These are phyloP conservation scores for Pardosa pseudoannulata DNA, from an alignment of 2,888 invertebrate genomes.

Conservation along the genomic window DNA sequence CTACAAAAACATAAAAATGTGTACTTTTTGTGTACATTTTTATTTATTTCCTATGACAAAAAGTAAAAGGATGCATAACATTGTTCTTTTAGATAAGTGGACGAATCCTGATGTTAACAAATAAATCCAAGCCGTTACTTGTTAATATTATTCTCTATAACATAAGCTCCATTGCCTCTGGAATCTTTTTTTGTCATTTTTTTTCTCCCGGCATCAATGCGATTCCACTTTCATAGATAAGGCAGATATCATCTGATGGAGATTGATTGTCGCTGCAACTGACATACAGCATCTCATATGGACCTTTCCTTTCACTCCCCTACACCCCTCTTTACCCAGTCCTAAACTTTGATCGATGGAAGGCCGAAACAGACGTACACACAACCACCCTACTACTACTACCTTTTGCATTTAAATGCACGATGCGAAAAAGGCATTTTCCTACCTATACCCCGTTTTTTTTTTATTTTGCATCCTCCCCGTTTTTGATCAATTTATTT, in stretches of 20 bases:
- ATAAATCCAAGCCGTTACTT: too few species aligned
- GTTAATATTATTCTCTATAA: neutral
- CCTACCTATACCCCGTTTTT: conserved; percentile 2
- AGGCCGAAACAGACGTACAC: conserved; percentile 10
- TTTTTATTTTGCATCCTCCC: conserved; percentile 29
- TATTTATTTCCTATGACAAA: too few species aligned
- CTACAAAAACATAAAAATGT: too few species aligned
- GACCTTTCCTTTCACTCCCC: neutral
- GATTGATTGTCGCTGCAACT: conserved; percentile 41
- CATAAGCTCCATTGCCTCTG: too few species aligned
- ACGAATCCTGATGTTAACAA: too few species aligned
- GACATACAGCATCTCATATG: conserved; percentile 53
- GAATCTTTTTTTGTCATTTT: neutral
- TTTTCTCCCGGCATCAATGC: neutral
- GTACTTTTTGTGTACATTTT: too few species aligned
- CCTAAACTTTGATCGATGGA: conserved; percentile 38
- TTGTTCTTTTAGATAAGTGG: too few species aligned
- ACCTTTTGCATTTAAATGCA: conserved; percentile 46
- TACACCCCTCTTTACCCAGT: neutral
- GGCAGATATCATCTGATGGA: conserved; percentile 35
- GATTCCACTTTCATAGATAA: neutral
- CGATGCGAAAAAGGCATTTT: conserved; percentile 5
- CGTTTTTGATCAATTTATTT: conserved; percentile 6
- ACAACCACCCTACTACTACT: neutral
- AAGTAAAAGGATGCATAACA: too few species aligned